Evolutionary conservation across 2,888 invertebrate genomes (phyloP).

Genomic region (Encarsia formosa): DNA sequence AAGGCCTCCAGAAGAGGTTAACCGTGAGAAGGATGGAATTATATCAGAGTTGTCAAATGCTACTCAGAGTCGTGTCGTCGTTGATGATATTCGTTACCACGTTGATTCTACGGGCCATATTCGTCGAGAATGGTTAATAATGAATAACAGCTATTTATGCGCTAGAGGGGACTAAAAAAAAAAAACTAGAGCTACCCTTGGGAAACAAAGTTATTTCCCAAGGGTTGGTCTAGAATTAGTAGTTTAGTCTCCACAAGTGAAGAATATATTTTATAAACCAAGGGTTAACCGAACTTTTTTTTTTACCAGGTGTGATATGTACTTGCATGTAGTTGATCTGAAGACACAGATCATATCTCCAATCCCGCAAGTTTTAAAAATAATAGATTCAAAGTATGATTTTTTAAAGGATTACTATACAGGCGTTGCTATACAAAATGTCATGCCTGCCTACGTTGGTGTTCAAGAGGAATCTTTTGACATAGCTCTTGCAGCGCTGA

Average conservation of each 20-base stretch:
- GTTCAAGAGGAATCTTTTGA: slow-evolving; percentile 75
- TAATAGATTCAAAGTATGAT: slow-evolving; percentile 81
- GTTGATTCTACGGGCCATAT: slow-evolving; percentile 61
- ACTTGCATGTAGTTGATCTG: slow-evolving; percentile 76
- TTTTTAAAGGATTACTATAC: slow-evolving; percentile 75
- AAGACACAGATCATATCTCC: slow-evolving; percentile 69
- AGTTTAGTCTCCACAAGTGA: too few relatives aligned
- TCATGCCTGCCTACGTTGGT: slow-evolving; percentile 65
- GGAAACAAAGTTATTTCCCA: too few relatives aligned
- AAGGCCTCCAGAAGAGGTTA: slow-evolving; percentile 73
- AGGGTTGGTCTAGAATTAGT: too few relatives aligned
- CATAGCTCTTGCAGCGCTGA: slow-evolving; percentile 79
- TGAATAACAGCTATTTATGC: too few relatives aligned
- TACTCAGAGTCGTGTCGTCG: slow-evolving; percentile 72
- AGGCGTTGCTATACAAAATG: slow-evolving; percentile 71
- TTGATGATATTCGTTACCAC: slow-evolving; percentile 74
- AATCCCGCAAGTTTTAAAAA: slow-evolving; percentile 73
- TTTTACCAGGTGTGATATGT: slow-evolving; percentile 74
- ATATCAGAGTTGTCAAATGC: slow-evolving; percentile 70
- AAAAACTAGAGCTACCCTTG: too few relatives aligned
- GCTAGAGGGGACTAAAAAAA: too few relatives aligned
- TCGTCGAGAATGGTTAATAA: slow-evolving; percentile 66
- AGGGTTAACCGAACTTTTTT: neutral
- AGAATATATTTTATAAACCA: neutral
- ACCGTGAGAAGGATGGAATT: slow-evolving; percentile 67